Evolutionary conservation across 1,140 invertebrate species (phyloP).

Genomic region (Parasteatoda tepidariorum): DNA sequence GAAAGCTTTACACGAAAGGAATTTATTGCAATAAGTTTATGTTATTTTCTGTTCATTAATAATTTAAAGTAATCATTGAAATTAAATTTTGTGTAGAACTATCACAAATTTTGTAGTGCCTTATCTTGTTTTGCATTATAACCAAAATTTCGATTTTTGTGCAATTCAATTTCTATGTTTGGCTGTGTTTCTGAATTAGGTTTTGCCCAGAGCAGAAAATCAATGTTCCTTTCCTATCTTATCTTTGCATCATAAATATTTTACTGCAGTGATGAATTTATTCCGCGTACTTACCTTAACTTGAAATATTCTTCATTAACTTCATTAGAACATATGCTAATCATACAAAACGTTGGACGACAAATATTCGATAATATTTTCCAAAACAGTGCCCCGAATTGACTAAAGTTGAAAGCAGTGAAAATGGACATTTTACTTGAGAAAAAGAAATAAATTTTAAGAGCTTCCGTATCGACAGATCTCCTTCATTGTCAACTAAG

Average conservation of each 20-base stretch:
- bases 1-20: no score
- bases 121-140: neutral
- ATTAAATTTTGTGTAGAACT: neutral
- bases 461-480: conserved; percentile 26
- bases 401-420: neutral
- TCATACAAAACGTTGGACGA: neutral
- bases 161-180: neutral
- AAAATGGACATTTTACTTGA: conserved; percentile 18
- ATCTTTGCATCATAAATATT: neutral
- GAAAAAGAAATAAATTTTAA: conserved; percentile 15
- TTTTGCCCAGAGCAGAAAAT: no score
- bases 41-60: no score
- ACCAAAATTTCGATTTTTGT: neutral
- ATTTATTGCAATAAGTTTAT: no score
- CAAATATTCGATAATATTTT: conserved; percentile 53
- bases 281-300: conserved; percentile 30
- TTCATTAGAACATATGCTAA: conserved; percentile 46
- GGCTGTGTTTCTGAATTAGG: no score
- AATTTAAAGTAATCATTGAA: neutral
- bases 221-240: neutral
- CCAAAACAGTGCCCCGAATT: neutral
- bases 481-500: conserved; percentile 22
- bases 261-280: neutral
- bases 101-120: neutral
- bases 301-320: conserved; percentile 22